phyloP scores from a whole-genome alignment of 2,797 vertebrate genomes.

The Echeneis naucrates region DNA sequence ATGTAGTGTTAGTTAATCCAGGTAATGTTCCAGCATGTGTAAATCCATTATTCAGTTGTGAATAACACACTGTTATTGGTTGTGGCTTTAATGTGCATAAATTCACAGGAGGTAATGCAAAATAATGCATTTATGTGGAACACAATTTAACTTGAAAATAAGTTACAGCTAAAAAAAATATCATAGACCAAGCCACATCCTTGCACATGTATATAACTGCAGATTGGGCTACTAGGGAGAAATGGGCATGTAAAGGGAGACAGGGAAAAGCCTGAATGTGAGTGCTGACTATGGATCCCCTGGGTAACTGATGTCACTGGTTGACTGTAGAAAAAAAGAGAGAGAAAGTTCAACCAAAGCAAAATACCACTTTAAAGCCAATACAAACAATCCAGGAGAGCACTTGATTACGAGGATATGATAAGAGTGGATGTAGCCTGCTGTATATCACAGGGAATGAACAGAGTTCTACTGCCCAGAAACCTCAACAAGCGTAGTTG shows the following conservation, averaged over 20 bases:
- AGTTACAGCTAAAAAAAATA: conserved; percentile 49
- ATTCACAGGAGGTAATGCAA: conserved; percentile 38
- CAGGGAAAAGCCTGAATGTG: conserved; percentile 40
- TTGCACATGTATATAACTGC: conserved; percentile 38
- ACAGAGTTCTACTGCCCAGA: conserved; percentile 36
- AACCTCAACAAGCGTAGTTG: conserved; percentile 50
- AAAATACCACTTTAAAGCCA: conserved; percentile 66
- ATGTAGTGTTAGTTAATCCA: conserved; percentile 50
- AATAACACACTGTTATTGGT: conserved; percentile 52
- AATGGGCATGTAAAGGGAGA: conserved; percentile 52
- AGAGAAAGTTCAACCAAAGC: conserved; percentile 69
- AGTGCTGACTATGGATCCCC: conserved; percentile 68
- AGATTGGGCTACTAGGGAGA: conserved; percentile 23
- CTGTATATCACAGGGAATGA: conserved; percentile 49
- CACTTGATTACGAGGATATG: conserved; percentile 57
- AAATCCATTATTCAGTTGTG: conserved; percentile 58
- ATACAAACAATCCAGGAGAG: conserved; percentile 63
- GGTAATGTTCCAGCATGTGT: conserved; percentile 49
- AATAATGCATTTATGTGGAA: conserved; percentile 47
- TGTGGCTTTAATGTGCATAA: conserved; percentile 63
- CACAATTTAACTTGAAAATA: conserved; percentile 49
- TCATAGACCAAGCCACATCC: conserved; percentile 28
- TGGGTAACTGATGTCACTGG: conserved; percentile 58
- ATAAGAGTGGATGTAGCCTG: conserved; percentile 41
- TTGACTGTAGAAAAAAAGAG: conserved; percentile 42